Evolutionary conservation across 2,113 vertebrate species (phyloP).

Genomic region (Pristiophorus japonicus): DNA sequence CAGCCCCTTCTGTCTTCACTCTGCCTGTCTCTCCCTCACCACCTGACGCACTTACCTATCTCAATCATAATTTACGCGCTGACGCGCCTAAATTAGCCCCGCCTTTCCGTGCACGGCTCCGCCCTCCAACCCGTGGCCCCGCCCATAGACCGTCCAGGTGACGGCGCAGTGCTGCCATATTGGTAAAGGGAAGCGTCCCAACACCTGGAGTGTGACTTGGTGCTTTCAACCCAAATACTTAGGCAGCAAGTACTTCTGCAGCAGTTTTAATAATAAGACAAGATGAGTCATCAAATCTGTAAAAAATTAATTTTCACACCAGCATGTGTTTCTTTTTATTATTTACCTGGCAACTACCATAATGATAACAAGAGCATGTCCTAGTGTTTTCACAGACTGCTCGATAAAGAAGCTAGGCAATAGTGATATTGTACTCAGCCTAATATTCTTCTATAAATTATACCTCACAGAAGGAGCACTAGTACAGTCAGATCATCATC

Average conservation of each 20-base stretch:
- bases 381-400: background rate
- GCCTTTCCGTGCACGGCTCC: background rate
- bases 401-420: no score
- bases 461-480: background rate
- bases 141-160: background rate
- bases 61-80: slow-evolving; percentile 34
- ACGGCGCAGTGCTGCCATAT: background rate
- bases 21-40: background rate
- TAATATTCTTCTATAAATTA: background rate
- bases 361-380: background rate
- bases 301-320: background rate
- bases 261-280: background rate
- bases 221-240: background rate
- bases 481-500: background rate
- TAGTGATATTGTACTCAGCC: background rate
- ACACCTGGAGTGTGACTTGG: background rate
- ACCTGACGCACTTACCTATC: slow-evolving; percentile 27
- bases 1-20: background rate
- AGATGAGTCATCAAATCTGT: background rate
- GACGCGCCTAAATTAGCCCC: background rate
- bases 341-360: background rate
- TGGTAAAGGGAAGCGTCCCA: background rate
- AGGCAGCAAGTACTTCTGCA: background rate
- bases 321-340: background rate
- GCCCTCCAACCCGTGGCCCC: background rate